Conservation (phyloP, 2,113 vertebrate genomes). For the Solenodon paradoxus region DNA sequence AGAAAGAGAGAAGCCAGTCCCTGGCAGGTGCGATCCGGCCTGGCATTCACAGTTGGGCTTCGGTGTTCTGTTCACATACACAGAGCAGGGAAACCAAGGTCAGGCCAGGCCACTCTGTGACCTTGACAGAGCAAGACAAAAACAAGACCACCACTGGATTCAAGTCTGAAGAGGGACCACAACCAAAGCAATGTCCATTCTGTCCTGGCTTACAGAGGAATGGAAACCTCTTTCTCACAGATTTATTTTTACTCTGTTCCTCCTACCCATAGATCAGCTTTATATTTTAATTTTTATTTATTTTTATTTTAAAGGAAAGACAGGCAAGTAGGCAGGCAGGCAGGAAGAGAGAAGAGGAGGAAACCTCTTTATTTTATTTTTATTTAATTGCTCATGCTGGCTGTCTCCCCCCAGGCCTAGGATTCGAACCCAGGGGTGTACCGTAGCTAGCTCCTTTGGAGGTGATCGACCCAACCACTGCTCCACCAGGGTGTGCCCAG, state of each 20-base stretch:
- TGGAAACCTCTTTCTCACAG: background rate
- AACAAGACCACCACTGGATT: background rate
- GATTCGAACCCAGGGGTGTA: too few relatives aligned
- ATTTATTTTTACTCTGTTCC: background rate
- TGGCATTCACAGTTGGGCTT: background rate
- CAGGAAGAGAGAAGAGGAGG: too few relatives aligned
- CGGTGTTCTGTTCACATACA: background rate
- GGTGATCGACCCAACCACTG: too few relatives aligned
- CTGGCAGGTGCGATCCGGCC: background rate
- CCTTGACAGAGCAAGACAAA: background rate
- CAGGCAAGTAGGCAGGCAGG: too few relatives aligned
- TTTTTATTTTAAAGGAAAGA: too few relatives aligned
- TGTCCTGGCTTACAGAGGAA: rapidly evolving
- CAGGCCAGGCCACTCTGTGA: background rate
- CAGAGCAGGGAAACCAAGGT: background rate
- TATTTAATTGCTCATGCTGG: too few relatives aligned
- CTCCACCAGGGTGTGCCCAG: too few relatives aligned
- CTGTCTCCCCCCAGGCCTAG: too few relatives aligned
- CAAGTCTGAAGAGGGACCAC: background rate
- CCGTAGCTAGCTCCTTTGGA: too few relatives aligned
- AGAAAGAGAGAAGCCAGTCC: background rate
- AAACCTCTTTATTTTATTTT: too few relatives aligned
- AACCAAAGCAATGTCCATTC: background rate
- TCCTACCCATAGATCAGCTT: too few relatives aligned
- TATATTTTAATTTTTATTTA: too few relatives aligned